Percentiles rank a stretch among this genome's conserved stretches.
phyloP scores from a whole-genome alignment of 2,113 vertebrate genomes.

The Nerophis lumbriciformis region DNA sequence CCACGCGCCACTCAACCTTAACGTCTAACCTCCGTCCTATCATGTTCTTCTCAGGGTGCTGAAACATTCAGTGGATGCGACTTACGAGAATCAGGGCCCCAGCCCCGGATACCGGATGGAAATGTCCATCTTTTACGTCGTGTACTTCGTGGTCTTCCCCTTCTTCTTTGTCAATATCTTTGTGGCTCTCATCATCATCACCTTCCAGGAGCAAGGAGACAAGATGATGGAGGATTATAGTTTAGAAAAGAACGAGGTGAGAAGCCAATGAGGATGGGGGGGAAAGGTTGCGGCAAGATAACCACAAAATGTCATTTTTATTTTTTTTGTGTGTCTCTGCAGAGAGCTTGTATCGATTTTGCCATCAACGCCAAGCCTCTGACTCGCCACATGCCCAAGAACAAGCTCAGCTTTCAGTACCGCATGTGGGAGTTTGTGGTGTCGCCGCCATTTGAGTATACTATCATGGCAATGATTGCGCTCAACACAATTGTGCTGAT shows the following conservation, averaged over 20 bases:
- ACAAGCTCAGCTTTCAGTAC: slow-evolving; percentile 94
- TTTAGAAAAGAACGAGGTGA: slow-evolving; percentile 96
- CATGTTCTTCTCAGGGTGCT: slow-evolving; percentile 77
- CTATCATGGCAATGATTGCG: slow-evolving; percentile 98
- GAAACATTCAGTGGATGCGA: slow-evolving; percentile 96
- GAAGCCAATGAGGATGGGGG: neutral
- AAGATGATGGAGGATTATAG: slow-evolving; percentile 99
- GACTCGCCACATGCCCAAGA: slow-evolving; percentile 94
- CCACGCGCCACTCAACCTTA: neutral
- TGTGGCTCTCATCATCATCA: slow-evolving; percentile 98
- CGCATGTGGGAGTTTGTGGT: slow-evolving; percentile 99
- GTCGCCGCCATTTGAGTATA: slow-evolving; percentile 93
- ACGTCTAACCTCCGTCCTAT: neutral
- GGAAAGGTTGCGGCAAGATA: neutral
- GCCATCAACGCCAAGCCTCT: slow-evolving; percentile 93
- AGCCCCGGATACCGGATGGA: slow-evolving; percentile 97
- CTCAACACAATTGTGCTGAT: slow-evolving; percentile 95
- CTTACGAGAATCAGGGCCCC: slow-evolving; percentile 94
- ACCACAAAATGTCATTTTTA: neutral
- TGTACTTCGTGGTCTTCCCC: slow-evolving; percentile 97
- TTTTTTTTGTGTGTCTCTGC: slow-evolving; percentile 21
- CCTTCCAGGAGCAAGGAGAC: slow-evolving; percentile 96
- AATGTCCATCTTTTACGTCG: slow-evolving; percentile 99
- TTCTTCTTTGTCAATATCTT: slow-evolving; percentile 99
- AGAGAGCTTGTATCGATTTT: slow-evolving; percentile 96